phyloP scores from a whole-genome alignment of 2,888 invertebrate species.

The Pycnomerus fuliginosus region DNA sequence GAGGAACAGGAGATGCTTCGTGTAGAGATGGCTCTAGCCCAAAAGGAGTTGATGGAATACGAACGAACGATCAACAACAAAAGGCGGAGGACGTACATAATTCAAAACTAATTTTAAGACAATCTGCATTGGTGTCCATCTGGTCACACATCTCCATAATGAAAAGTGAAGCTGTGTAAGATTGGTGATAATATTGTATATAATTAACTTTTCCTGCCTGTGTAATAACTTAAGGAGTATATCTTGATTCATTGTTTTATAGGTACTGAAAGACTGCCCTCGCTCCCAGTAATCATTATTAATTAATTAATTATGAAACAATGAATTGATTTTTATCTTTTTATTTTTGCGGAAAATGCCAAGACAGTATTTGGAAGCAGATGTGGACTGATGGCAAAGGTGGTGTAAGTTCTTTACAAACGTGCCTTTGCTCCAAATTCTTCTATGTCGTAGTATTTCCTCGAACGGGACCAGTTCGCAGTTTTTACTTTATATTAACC shows the following conservation, averaged over 20 bases:
- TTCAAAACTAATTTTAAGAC: constrained; percentile 37
- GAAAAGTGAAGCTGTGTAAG: constrained; percentile 41
- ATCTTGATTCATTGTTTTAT: constrained; percentile 23
- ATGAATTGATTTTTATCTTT: constrained; percentile 12
- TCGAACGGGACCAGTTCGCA: constrained; percentile 31
- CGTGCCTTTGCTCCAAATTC: constrained; percentile 4
- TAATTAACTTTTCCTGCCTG: constrained; percentile 31
- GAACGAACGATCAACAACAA: constrained; percentile 46
- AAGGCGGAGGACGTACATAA: constrained; percentile 42
- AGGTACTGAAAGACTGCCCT: constrained; percentile 33
- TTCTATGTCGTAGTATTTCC: constrained; percentile 25
- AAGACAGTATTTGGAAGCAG: constrained; percentile 31
- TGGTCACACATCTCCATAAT: constrained; percentile 25
- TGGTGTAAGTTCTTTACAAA: constrained; percentile 3
- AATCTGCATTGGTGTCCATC: constrained; percentile 23
- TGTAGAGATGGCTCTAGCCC: constrained; percentile 51
- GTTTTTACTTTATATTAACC: constrained; percentile 1
- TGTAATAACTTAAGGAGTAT: constrained; percentile 26
- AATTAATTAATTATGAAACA: constrained; percentile 15
- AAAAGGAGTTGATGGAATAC: constrained; percentile 50
- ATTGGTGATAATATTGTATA: constrained; percentile 43
- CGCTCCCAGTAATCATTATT: constrained; percentile 9
- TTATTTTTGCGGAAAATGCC: constrained; percentile 17
- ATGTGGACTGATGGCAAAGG: constrained; percentile 28
- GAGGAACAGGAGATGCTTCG: constrained; percentile 56